phyloP scores from a whole-genome alignment of 2,888 invertebrate genomes.

The Zhengitettix transpicula region DNA sequence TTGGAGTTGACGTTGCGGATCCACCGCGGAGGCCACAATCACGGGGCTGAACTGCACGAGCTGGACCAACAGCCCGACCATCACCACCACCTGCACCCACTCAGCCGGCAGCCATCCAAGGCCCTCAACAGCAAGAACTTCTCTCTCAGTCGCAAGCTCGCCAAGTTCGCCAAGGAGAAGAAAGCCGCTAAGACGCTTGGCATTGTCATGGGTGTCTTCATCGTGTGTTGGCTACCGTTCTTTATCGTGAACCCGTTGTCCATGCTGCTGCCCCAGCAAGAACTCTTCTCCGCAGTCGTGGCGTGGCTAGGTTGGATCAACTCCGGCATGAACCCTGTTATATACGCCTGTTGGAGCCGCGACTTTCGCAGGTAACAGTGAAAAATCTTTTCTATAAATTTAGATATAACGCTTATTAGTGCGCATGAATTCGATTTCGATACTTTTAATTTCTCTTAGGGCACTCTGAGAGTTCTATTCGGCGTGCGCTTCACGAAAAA shows the following conservation, averaged over 20 bases:
- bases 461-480: no score
- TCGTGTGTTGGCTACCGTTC: slow-evolving; percentile 94
- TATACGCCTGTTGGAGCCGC: slow-evolving; percentile 95
- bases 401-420: no score
- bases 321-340: slow-evolving; percentile 92
- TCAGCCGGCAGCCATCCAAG: slow-evolving; percentile 45
- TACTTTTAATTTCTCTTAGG: no score
- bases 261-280: slow-evolving; percentile 74
- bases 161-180: slow-evolving; percentile 92
- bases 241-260: slow-evolving; percentile 87
- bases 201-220: slow-evolving; percentile 93
- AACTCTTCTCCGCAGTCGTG: slow-evolving; percentile 72
- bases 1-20: slow-evolving; percentile 79
- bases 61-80: slow-evolving; percentile 21
- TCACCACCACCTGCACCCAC: slow-evolving; percentile 50
- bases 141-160: slow-evolving; percentile 78
- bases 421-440: no score
- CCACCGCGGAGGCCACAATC: slow-evolving; percentile 68
- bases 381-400: no score
- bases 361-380: slow-evolving; percentile 72
- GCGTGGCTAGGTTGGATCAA: slow-evolving; percentile 94
- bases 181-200: slow-evolving; percentile 95
- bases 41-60: slow-evolving; percentile 29
- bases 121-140: slow-evolving; percentile 56
- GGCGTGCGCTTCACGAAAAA: no score